Evolutionary conservation across 2,113 vertebrate genomes (phyloP), one percentile per base, ranked within the genome.

Genomic region (Xenopus borealis): DNA sequence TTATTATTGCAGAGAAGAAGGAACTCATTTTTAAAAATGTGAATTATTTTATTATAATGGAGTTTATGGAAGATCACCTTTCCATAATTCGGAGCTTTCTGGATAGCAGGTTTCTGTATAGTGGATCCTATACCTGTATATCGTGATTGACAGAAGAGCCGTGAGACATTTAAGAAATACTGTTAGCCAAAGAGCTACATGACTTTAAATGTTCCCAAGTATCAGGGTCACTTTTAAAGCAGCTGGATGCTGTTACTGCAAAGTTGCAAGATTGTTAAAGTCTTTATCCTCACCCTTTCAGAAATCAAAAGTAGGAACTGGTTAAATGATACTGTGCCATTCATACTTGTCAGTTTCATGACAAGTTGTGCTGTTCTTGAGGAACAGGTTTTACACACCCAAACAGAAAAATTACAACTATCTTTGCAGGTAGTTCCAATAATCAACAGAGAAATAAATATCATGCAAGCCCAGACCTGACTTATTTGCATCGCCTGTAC

Each of bases 361-460:
- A 77, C 81, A 80, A 0, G 57, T 78, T 63, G 27, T 0, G 59
- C 78, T 65, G 30, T 79, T 85, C 88, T 66, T 62, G 91, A 2
- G 0, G 67, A 92, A 92, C 92, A 79, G 89, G 91, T 93, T 93
- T 80, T 83, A 84, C 87, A 86, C 81, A 10, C 89, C 88, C 85
- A 82, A 81, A 79, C 83, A 82, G 78, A 83, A 88, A 84, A 84
- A 89, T 81, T 83, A 86, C 82, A 68, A 68, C 44, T 87, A 81
- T 80, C 74, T 75, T 78, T 75, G 78, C 80, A 82, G 87, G 83
- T 78, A 79, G 76, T 79, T 74, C 16, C 0, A 61, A 82, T 84
- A 79, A 65, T 81, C 85, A 89, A 87, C 68, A 81, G 23, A 27
- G 23, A 27, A 27, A 81, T 80, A 81, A 78, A 80, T 69, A 58